Evolutionary conservation across 2,797 vertebrate genomes (phyloP).

Genomic region (Tiaroga cobitis): DNA sequence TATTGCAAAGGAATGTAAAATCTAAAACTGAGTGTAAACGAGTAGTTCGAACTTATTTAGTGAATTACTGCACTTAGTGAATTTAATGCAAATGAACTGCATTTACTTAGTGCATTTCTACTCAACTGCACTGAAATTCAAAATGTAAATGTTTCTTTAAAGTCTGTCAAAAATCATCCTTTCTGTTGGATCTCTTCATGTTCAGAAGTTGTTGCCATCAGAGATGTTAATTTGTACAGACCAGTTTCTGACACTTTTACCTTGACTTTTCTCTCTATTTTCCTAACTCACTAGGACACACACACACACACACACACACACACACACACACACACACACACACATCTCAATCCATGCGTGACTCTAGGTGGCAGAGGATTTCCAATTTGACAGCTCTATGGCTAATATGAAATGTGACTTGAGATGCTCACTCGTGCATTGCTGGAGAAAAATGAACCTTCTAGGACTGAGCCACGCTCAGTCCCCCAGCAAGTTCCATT

Average conservation of each 20-base stretch:
- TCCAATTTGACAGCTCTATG: constrained; percentile 36
- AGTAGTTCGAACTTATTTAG: neutral
- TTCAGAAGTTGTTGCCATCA: neutral
- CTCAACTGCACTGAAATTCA: neutral
- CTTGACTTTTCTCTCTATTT: neutral
- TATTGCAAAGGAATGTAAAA: neutral
- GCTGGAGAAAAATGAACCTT: neutral
- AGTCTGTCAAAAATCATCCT: neutral
- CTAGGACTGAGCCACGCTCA: constrained; percentile 19
- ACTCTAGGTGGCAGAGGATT: constrained; percentile 39
- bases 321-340: constrained; percentile 7
- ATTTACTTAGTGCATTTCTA: neutral
- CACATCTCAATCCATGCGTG: constrained; percentile 14
- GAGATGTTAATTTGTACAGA: neutral
- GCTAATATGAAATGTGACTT: constrained; percentile 27
- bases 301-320: neutral
- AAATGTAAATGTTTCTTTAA: neutral
- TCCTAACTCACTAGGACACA: neutral
- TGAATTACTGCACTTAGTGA: neutral
- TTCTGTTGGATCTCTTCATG: neutral
- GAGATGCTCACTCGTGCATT: constrained; percentile 29
- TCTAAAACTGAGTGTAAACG: neutral
- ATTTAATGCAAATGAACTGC: neutral
- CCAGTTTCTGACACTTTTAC: constrained; percentile 32
- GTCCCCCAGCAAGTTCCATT: constrained; percentile 14